Base-by-base conservation (phyloP, 2,888 invertebrate genomes). In the Hermaeophaga mercurialis region DNA sequence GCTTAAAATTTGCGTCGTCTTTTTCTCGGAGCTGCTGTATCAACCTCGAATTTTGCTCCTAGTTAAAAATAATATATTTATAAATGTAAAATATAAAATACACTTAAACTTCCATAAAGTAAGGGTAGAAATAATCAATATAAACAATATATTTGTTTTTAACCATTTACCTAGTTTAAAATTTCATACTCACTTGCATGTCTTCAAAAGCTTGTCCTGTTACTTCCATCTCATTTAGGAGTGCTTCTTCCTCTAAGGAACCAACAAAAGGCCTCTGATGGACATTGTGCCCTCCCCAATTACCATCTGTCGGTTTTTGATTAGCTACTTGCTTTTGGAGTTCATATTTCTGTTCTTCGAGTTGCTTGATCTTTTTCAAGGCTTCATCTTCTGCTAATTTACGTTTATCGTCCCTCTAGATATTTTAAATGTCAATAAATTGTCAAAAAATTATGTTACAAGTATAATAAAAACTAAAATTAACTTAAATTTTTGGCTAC, bases 131-230 rank as follows among this genome's bases (percentile, higher is more conserved):
- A n/a, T n/a, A n/a, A n/a, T n/a, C n/a, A n/a, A n/a, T n/a, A n/a
- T n/a, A n/a, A n/a, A n/a, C n/a, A n/a, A n/a, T n/a, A n/a, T n/a
- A n/a, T n/a, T n/a, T n/a, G n/a, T n/a, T n/a, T n/a, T n/a, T n/a
- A n/a, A n/a, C n/a, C n/a, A n/a, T n/a, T n/a, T n/a, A n/a, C 97
- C 73, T 44, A 36, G 19, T 36, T 50, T 19, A 31, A 18, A 11
- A 8, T 28, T 28, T 28, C 2, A 28, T 38, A 22, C 18, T 59
- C 46, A 67, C 74, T 80, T 98, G 97, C 96, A 97, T 96, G 73
- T 99, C 98, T 76, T 99, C 98, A 74, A 96, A 96, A 1, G 98
- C 98, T 77, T 97, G 97, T 0, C 98, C 98, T 0, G 98, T 99
- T 2, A 96, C 96, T 76, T 99, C 98, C 95, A 99, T 97, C 80